Percentiles rank a stretch among this genome's conserved stretches.
These are phyloP conservation scores for Planococcus citri DNA, from an alignment of 1,140 invertebrate species.

Conservation along the genomic window DNA sequence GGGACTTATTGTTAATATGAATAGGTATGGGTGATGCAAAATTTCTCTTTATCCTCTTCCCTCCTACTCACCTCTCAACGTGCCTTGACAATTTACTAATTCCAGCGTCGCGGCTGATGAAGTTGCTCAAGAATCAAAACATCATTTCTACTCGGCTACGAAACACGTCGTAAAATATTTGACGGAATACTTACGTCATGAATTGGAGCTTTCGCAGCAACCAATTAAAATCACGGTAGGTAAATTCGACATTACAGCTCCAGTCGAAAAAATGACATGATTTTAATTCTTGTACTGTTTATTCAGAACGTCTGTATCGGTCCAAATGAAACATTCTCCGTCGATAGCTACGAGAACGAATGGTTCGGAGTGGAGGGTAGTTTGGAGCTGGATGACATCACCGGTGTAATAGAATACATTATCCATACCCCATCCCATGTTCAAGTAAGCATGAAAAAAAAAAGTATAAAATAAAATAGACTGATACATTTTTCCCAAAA, in stretches of 20 bases:
- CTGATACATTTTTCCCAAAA: too few relatives aligned
- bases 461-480: too few relatives aligned
- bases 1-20: neutral
- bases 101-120: neutral
- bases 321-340: neutral
- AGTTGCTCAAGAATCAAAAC: neutral
- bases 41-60: too few relatives aligned
- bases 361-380: neutral
- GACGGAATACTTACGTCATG: neutral
- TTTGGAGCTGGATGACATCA: neutral
- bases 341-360: neutral
- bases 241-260: too few relatives aligned
- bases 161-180: neutral
- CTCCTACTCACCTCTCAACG: too few relatives aligned
- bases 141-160: slow-evolving; percentile 11
- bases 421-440: neutral
- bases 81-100: too few relatives aligned
- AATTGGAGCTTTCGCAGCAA: neutral
- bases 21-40: neutral
- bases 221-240: slow-evolving; percentile 8
- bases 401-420: neutral
- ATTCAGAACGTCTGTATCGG: neutral
- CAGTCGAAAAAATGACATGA: neutral
- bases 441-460: neutral
- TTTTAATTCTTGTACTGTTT: too few relatives aligned